These are phyloP conservation scores for Aphaenogaster rudis DNA, from an alignment of 1,140 invertebrate genomes.

Conservation along the genomic window DNA sequence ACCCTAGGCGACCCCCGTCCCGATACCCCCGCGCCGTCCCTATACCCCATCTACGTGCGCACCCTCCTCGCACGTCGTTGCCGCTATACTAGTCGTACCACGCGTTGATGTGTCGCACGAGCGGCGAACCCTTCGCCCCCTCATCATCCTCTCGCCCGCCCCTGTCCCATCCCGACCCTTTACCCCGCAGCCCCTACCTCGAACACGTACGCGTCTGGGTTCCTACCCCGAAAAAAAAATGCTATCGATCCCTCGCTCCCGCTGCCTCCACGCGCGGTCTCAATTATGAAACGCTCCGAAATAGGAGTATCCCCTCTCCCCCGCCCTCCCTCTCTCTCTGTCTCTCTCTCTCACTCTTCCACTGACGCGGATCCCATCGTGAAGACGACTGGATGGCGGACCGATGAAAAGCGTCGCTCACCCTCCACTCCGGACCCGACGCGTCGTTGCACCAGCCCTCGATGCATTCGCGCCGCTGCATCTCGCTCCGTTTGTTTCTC, in stretches of 20 bases:
- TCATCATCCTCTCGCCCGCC: not conserved
- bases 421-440: conserved; percentile 37
- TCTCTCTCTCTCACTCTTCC: not conserved
- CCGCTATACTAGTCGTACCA: conserved; percentile 64
- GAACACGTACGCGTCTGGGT: conserved; percentile 70
- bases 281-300: conserved; percentile 85
- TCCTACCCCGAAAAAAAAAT: conserved; percentile 82
- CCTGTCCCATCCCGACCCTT: conserved; percentile 38
- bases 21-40: conserved; percentile 16
- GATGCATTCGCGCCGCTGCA: conserved; percentile 56
- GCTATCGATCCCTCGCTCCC: conserved; percentile 82
- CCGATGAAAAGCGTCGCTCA: conserved; percentile 70
- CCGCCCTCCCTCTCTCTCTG: no score
- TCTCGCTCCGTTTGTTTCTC: conserved; percentile 24
- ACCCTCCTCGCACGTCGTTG: conserved; percentile 66
- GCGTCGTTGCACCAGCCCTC: conserved; percentile 60
- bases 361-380: conserved; percentile 56
- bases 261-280: conserved; percentile 69
- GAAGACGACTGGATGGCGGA: conserved; percentile 72
- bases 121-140: conserved; percentile 61
- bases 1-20: conserved; percentile 67
- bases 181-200: conserved; percentile 19
- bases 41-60: conserved; percentile 35
- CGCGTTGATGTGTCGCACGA: conserved; percentile 72
- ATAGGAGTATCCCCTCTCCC: conserved; percentile 59